phyloP scores from a whole-genome alignment of 1,140 invertebrate species.

The Drosophila ercepeae region DNA sequence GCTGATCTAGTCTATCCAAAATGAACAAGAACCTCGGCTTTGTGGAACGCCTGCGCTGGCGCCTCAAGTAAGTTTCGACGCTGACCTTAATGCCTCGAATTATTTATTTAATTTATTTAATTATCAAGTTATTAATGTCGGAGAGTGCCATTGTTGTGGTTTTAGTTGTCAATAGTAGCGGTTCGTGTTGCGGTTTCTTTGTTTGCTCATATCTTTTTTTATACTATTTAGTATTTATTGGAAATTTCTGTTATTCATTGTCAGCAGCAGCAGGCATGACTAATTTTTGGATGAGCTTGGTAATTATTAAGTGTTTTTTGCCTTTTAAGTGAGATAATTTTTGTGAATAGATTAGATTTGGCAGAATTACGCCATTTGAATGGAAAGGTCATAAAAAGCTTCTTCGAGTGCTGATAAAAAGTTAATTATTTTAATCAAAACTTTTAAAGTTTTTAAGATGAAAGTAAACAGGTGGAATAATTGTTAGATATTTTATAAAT shows the following conservation, averaged over 20 bases:
- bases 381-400: constrained; percentile 12
- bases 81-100: constrained; percentile 43
- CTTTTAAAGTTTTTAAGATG: background rate
- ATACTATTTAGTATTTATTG: background rate
- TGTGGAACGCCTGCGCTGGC: constrained; percentile 73
- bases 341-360: constrained; percentile 24
- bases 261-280: constrained; percentile 34
- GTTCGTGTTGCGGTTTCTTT: constrained; percentile 29
- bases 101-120: constrained; percentile 50
- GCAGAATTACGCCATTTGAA: constrained; percentile 8
- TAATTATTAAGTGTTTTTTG: constrained; percentile 29
- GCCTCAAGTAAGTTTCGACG: constrained; percentile 69
- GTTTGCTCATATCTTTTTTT: constrained; percentile 13
- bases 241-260: constrained; percentile 13
- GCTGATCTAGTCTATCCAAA: constrained; percentile 22
- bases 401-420: constrained; percentile 6
- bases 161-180: constrained; percentile 14
- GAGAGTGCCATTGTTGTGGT: constrained; percentile 28
- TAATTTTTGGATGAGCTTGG: constrained; percentile 20
- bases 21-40: constrained; percentile 75
- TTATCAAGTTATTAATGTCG: constrained; percentile 34
- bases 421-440: background rate
- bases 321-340: constrained; percentile 16
- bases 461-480: background rate
- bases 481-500: too few species aligned